Base-by-base conservation (phyloP, 2,113 vertebrate genomes). In the Illadopsis cleaveri region DNA sequence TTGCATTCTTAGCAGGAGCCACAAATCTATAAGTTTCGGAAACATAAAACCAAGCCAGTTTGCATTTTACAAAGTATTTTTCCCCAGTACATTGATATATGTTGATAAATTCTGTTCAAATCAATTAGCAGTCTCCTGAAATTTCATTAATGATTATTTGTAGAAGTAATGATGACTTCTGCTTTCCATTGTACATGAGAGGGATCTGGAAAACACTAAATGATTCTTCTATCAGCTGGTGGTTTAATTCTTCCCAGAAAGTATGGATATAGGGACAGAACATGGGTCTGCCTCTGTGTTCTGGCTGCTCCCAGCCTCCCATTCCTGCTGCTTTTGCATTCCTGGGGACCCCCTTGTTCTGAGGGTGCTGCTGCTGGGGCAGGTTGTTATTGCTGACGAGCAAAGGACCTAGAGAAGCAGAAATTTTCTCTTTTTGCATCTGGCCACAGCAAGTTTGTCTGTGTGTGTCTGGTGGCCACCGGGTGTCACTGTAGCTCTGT, bases 401-500 rank as follows among this genome's bases (percentile, higher is more conserved):
- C 14, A 68, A 45, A 54, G 11, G 15, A 27, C 24, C 19, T 4
- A 24, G 25, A 61, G 83, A 76, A 82, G 20, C 8, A 35, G 25
- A 12, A 37, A 51, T 47, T 23, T 44, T 21, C 4, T 3, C 11
- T 27, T 31, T 21, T 6, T 5, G 25, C 9, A 15, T 9, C 75
- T 21, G 40, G 8, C 11, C 44, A 3, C 24, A 12, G 15, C 6
- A 12, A 5, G 4, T 37, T 35, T 38, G 4, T 21, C 33, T 10
- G 19, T 72, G 30, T 31, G 35, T 70, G 66, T 5, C 6, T 8
- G 2, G 6, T 81, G 86, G 37, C 97, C 98, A 86, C 97, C 56
- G 11, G 95, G 86, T 94, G 98, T 93, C 97, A 61, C 95, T 97
- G 78, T 93, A 94, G 91, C 15, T 65, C 95, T 72, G 70, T 51